Evolutionary conservation across 2,797 vertebrate genomes (phyloP), one percentile per base, ranked within the genome.

Genomic region (Malurus splendens): DNA sequence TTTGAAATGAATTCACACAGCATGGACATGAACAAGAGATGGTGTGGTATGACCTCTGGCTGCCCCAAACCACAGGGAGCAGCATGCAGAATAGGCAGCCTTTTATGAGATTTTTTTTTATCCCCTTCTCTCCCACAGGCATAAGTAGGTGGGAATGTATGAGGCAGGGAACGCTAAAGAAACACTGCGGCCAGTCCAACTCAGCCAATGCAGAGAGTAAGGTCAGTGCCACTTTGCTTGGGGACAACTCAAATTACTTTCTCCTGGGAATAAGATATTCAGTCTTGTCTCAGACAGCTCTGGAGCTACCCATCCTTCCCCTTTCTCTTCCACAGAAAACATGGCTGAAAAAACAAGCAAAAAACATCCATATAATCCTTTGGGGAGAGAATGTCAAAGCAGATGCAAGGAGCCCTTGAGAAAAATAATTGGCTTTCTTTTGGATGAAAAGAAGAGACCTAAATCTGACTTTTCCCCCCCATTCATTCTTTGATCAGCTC

Each of bases 341-440:
- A 81, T 6, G 2, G 61, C 48, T 83, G 64, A 89, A 89, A 48
- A 90, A 89, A 78, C 52, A 92, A 68, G 82, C 25, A 79, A 82
- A 92, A 94, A 82, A 10, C 32, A 61, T 59, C 47, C 60, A 88
- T 64, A 93, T 88, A 90, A 79, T 92, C 68, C 78, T 90, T 55
- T 82, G 81, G 91, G 83, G 54, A 88, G 18, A 73, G 28, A 71
- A 39, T 51, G 93, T 84, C 86, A 86, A 88, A 82, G 68, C 6
- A 7, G 57, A 74, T 88, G 32, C 88, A 84, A 90, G 67, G 22
- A 94, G 52, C 73, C 71, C 86, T 93, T 90, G 71, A 90, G 67
- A 93, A 90, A 94, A 93, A 93, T 91, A 92, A 92, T 51, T 93
- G 72, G n/a, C 78, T 88, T 94, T 67, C 77, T 86, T 90, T 74